A percentile compares a stretch with the other conserved stretches of the same genome.
Evolutionary conservation across 2,113 vertebrate genomes (phyloP).

Genomic region (Clupea harengus): DNA sequence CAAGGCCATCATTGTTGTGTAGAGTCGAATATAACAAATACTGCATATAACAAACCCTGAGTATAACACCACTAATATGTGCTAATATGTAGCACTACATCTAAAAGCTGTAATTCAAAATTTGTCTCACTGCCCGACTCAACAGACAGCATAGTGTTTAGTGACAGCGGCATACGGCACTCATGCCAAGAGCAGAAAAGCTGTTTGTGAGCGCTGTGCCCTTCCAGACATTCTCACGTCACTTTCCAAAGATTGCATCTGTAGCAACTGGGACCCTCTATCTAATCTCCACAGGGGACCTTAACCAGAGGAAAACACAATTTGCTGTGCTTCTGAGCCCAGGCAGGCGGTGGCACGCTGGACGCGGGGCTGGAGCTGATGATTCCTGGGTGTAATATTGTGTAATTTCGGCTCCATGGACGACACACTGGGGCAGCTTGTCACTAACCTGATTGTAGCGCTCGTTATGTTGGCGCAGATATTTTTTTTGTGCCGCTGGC

Average conservation of each 20-base stretch:
- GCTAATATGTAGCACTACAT: background rate
- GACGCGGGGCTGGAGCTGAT: background rate
- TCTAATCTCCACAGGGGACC: background rate
- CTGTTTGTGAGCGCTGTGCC: background rate
- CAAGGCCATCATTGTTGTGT: background rate
- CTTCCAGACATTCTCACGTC: background rate
- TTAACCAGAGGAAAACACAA: background rate
- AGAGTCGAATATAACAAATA: background rate
- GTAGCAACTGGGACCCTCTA: background rate
- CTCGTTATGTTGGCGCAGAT: background rate
- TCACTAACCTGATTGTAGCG: conserved; percentile 12
- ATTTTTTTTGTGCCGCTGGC: background rate
- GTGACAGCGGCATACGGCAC: background rate
- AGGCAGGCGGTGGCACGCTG: background rate
- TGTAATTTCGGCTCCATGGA: background rate
- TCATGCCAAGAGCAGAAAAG: background rate
- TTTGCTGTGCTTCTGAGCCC: background rate
- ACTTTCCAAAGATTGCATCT: background rate
- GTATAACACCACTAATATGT: too few species aligned
- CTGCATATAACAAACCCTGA: background rate
- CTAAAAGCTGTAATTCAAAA: background rate
- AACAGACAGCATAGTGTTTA: background rate
- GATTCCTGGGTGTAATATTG: background rate
- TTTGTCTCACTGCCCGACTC: background rate
- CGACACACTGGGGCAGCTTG: background rate